Percentiles rank a stretch among this genome's conserved stretches.
These are phyloP conservation scores for Hyalella azteca DNA, from an alignment of 2,888 invertebrate genomes.

Conservation along the genomic window DNA sequence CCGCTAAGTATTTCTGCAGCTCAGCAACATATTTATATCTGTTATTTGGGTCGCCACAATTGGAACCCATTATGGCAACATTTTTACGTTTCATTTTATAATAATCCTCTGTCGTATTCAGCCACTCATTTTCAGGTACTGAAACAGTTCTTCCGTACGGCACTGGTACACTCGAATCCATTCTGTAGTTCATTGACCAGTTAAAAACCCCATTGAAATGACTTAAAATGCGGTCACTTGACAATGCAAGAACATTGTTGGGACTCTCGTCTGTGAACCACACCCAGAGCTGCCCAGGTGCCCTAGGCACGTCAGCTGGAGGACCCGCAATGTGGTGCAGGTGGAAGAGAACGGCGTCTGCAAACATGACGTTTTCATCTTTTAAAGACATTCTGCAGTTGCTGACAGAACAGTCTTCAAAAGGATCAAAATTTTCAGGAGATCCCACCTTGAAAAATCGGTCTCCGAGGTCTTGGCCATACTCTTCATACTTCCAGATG, in stretches of 20 bases:
- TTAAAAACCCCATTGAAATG: constrained; percentile 70
- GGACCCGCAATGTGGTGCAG: constrained; percentile 66
- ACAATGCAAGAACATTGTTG: constrained; percentile 67
- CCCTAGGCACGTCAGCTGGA: constrained; percentile 67
- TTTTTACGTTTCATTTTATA: constrained; percentile 55
- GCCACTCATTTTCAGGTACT: constrained; percentile 13
- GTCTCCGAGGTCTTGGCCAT: constrained; percentile 67
- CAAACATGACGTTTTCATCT: constrained; percentile 64
- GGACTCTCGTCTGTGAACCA: constrained; percentile 76
- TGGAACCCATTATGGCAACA: constrained; percentile 60
- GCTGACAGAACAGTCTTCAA: constrained; percentile 69
- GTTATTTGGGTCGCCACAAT: constrained; percentile 61
- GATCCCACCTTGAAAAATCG: constrained; percentile 68
- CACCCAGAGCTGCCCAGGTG: constrained; percentile 71
- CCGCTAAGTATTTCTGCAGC: constrained; percentile 61
- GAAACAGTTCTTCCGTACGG: constrained; percentile 62
- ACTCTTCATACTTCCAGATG: constrained; percentile 69
- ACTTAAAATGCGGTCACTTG: constrained; percentile 62
- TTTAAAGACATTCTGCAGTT: constrained; percentile 71
- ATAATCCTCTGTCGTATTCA: constrained; percentile 36
- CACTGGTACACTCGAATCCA: constrained; percentile 63
- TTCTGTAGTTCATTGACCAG: constrained; percentile 67
- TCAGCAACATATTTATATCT: constrained; percentile 61
- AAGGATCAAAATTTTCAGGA: constrained; percentile 65
- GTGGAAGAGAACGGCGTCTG: constrained; percentile 74